Evolutionary conservation across 2,888 invertebrate genomes (phyloP), one percentile per base, ranked within the genome.

Genomic region (Luffia ferchaultella): DNA sequence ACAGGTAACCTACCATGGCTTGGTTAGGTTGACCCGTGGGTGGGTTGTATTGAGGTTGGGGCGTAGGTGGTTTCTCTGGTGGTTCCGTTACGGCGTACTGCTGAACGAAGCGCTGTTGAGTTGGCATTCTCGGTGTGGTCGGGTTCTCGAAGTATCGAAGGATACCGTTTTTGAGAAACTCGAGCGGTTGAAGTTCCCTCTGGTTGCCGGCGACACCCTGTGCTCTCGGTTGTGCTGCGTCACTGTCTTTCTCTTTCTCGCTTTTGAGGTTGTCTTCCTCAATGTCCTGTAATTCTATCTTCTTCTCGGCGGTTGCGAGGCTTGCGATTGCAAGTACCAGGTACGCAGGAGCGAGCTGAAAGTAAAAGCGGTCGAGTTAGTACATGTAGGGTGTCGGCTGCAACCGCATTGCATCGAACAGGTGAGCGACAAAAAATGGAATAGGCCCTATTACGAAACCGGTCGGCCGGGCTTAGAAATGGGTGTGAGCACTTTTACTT

Each of bases 251-350:
- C 57, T 77, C 76, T 55, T 80, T 78, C 67, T 90, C 89, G 58
- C 85, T 86, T 49, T 86, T 85, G 49, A 89, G 68, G 61, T 89
- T 90, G 60, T 92, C 92, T 40, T 87, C 85, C 64, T 93, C 92
- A 55, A 92, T 90, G 68, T 92, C 92, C 66, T 92, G 90, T 46
- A 92, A 74, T 57, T 90, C 87, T 52, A 91, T 85, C 70, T 90
- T 90, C 64, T 88, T 86, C 51, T 89, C 88, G 44, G 76, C 79
- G 59, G 62, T 60, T 46, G 74, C 86, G 53, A 55, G 56, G 19
- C 62, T 55, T 1, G 65, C 68, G 45, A 74, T 55, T 51, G 57
- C 63, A 54, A 80, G 56, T 49, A 77, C 62, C 50, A 76, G 67
- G 60, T 74, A 9, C 47, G 50, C 30, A 5, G 48, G 61, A 51